A percentile compares a stretch with the other conserved stretches of the same genome.
These are phyloP conservation scores for Menidia menidia DNA, from an alignment of 2,797 vertebrate genomes.

Conservation along the genomic window DNA sequence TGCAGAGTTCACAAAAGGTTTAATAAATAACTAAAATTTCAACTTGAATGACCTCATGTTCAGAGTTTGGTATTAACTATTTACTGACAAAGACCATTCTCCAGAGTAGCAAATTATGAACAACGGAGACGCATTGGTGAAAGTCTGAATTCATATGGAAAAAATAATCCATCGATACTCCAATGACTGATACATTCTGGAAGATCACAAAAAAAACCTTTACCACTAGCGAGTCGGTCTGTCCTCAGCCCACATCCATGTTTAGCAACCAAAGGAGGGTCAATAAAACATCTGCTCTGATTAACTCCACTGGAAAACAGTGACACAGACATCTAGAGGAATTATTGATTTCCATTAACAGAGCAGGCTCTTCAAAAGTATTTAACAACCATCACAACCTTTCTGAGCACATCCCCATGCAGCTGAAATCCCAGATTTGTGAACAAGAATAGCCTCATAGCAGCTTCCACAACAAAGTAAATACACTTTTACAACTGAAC, in stretches of 20 bases:
- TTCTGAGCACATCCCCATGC: not conserved
- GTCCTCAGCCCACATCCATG: not conserved
- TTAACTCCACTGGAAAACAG: not conserved
- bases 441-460: not conserved
- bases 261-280: not conserved
- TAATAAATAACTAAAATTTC: conserved; percentile 1
- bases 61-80: not conserved
- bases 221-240: conserved; percentile 3
- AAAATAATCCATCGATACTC: conserved; percentile 1
- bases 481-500: not conserved
- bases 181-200: conserved; percentile 19
- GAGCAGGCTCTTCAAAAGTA: not conserved
- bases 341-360: not conserved
- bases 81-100: not conserved
- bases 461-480: not conserved
- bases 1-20: conserved; percentile 1
- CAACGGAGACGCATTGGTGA: conserved; percentile 23
- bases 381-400: not conserved
- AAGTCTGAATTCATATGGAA: conserved; percentile 16
- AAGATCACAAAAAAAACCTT: conserved; percentile 16
- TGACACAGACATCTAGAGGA: not conserved
- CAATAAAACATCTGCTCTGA: conserved; percentile 4
- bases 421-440: not conserved
- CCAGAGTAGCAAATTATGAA: conserved; percentile 7
- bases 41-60: not conserved